Conservation (phyloP, 2,113 vertebrate genomes). For the Alexandromys fortis region DNA sequence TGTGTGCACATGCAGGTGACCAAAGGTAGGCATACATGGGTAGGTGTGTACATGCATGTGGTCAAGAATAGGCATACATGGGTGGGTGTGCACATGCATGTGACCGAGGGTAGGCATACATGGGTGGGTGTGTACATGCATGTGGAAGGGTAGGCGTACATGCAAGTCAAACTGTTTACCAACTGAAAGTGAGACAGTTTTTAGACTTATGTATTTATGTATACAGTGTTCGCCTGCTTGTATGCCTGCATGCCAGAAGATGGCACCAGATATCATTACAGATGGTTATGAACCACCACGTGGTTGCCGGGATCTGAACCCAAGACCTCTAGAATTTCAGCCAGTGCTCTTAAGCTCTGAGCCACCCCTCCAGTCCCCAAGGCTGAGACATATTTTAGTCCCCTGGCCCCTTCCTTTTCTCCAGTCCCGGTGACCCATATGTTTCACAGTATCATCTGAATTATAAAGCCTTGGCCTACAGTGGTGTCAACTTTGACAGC, state of each 20-base stretch:
- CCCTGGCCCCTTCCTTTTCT: neutral
- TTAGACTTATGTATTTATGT: neutral
- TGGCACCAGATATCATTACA: neutral
- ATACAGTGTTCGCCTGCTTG: neutral
- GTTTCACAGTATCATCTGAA: neutral
- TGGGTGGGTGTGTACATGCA: too few relatives aligned
- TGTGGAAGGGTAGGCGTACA: neutral
- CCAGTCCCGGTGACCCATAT: neutral
- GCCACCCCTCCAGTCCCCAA: neutral
- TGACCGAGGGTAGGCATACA: too few relatives aligned
- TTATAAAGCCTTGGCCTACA: neutral
- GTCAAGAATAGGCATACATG: too few relatives aligned
- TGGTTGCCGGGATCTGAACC: neutral
- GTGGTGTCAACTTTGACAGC: constrained; percentile 4
- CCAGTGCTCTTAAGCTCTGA: neutral
- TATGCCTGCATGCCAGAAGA: neutral
- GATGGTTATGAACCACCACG: neutral
- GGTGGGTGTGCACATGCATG: too few relatives aligned
- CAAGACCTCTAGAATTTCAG: neutral
- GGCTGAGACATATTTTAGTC: too few relatives aligned
- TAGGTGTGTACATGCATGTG: too few relatives aligned
- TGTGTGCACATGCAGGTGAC: too few relatives aligned
- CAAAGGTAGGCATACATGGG: too few relatives aligned
- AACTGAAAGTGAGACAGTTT: neutral
- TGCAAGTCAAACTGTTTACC: neutral